Conservation (phyloP, 2,888 invertebrate genomes). For the Orthonevra nobilis region DNA sequence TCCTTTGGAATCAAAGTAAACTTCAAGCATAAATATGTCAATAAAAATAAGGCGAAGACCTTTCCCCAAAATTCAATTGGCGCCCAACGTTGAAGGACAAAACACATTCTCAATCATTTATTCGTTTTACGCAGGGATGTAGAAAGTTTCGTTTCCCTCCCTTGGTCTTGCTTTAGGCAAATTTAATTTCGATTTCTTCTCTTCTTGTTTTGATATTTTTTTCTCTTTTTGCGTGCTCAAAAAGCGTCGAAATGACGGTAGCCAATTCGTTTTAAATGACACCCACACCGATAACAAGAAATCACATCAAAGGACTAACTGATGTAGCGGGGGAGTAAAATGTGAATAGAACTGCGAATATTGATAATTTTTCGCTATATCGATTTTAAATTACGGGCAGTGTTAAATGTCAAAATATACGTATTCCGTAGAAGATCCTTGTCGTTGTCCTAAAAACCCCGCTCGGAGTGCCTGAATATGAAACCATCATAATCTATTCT, state of each 20-base stretch:
- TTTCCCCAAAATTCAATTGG: constrained; percentile 20
- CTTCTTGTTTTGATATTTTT: background rate
- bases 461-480: too few relatives aligned
- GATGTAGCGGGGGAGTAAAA: too few relatives aligned
- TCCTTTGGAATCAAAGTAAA: constrained; percentile 44
- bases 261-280: background rate
- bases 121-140: constrained; percentile 13
- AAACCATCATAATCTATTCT: constrained; percentile 20
- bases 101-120: constrained; percentile 50
- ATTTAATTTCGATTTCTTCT: constrained; percentile 63
- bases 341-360: too few relatives aligned
- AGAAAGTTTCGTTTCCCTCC: constrained; percentile 5
- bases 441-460: constrained; percentile 53
- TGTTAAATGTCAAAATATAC: too few relatives aligned
- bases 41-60: background rate
- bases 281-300: background rate
- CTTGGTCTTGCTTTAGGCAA: constrained; percentile 45
- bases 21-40: background rate
- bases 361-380: constrained; percentile 32
- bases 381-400: constrained; percentile 50
- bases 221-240: constrained; percentile 13
- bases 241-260: constrained; percentile 23
- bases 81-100: constrained; percentile 49
- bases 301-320: constrained; percentile 1
- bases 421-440: too few relatives aligned